A percentile compares a stretch with the other conserved stretches of the same genome.
Conservation (phyloP, 1,140 invertebrate species). For the Pseudomyrmex flavicornis region DNA sequence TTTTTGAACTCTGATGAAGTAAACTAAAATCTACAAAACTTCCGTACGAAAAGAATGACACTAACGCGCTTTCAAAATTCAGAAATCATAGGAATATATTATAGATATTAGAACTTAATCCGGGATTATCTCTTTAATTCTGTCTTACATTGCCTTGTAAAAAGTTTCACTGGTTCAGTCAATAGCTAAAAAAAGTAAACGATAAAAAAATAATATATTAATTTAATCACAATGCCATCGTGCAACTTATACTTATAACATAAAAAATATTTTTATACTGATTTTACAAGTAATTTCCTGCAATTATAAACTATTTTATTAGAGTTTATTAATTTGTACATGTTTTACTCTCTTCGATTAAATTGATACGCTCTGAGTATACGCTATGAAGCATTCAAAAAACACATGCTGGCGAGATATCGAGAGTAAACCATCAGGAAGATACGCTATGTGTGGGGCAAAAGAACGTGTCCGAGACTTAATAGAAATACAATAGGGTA, state of each 20-base stretch:
- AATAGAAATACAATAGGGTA: constrained; percentile 83
- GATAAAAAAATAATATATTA: constrained; percentile 12
- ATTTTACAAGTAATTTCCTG: neutral
- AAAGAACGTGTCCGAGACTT: constrained; percentile 75
- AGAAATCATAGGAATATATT: too few relatives aligned
- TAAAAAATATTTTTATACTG: too few relatives aligned
- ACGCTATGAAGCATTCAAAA: constrained; percentile 37
- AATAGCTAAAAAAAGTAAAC: constrained; percentile 7
- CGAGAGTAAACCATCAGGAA: constrained; percentile 56
- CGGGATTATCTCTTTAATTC: neutral
- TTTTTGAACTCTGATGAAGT: too few relatives aligned
- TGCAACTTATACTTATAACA: neutral
- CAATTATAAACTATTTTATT: neutral
- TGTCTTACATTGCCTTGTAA: constrained; percentile 24
- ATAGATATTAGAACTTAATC: too few relatives aligned
- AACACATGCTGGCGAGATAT: constrained; percentile 25
- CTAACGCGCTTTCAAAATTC: too few relatives aligned
- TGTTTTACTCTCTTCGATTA: neutral
- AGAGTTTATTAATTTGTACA: neutral
- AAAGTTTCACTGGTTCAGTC: constrained; percentile 21
- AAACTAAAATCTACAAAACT: too few relatives aligned
- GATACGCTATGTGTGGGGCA: constrained; percentile 68
- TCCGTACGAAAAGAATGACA: too few relatives aligned
- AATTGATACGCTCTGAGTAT: constrained; percentile 8
- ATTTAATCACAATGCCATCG: neutral